Conservation (phyloP, 1,140 invertebrate species). For the Aphelinus certus region DNA sequence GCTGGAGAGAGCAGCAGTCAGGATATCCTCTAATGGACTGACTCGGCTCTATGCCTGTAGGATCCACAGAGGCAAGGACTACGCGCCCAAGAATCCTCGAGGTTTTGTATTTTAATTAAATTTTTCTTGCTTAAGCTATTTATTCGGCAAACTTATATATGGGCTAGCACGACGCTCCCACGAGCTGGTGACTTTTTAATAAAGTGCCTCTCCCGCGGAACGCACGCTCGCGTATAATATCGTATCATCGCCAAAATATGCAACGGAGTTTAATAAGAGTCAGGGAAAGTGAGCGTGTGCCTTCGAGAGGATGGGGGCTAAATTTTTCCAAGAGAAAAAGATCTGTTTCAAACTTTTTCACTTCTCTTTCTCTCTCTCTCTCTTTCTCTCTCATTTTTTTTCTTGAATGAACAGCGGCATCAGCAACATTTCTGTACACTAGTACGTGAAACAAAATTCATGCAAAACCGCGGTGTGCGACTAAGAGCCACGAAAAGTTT, state of each 20-base stretch:
- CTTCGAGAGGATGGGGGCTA: slow-evolving; percentile 14
- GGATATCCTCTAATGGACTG: slow-evolving; percentile 45
- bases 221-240: not conserved
- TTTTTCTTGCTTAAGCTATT: slow-evolving; percentile 42
- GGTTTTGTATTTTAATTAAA: slow-evolving; percentile 41
- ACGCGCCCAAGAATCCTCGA: slow-evolving; percentile 38
- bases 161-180: slow-evolving; percentile 29
- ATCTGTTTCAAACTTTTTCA: slow-evolving; percentile 5
- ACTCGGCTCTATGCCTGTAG: too few relatives aligned
- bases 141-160: slow-evolving; percentile 41
- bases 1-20: not conserved
- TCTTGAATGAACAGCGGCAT: slow-evolving; percentile 9
- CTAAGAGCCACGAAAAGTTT: slow-evolving; percentile 11
- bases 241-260: slow-evolving; percentile 38
- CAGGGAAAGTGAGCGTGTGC: slow-evolving; percentile 26
- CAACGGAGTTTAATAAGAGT: slow-evolving; percentile 43
- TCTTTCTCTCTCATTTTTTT: slow-evolving; percentile 7
- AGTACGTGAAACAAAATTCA: slow-evolving; percentile 22
- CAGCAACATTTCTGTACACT: slow-evolving; percentile 26
- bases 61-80: not conserved
- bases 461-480: not conserved
- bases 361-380: slow-evolving; percentile 20
- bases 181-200: slow-evolving; percentile 33
- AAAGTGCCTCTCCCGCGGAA: slow-evolving; percentile 20
- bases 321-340: slow-evolving; percentile 17